Evolutionary conservation across 2,888 invertebrate genomes (phyloP).

Genomic region (Patella depressa): DNA sequence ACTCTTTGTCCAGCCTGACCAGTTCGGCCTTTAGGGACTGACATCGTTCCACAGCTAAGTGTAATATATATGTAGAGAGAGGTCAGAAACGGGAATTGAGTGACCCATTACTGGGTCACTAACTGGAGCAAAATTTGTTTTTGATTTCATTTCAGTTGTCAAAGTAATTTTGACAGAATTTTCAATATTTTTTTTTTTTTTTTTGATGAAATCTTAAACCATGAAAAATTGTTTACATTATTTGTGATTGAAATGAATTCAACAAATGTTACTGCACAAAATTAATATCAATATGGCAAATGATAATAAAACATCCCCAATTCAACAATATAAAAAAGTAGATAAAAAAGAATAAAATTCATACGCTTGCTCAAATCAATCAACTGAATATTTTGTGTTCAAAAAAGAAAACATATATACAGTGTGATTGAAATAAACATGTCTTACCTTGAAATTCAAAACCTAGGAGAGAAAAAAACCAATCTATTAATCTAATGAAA

Average conservation of each 20-base stretch:
- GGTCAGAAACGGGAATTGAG: constrained; percentile 13
- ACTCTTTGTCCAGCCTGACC: constrained; percentile 10
- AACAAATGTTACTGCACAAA: too few species aligned
- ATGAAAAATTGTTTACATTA: too few species aligned
- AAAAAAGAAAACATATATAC: too few species aligned
- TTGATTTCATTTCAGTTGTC: not conserved
- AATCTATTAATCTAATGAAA: not conserved
- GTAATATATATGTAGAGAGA: constrained; percentile 4
- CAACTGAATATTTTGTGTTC: too few species aligned
- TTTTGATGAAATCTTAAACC: too few species aligned
- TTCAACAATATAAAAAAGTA: too few species aligned
- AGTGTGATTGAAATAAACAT: not conserved
- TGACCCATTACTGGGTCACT: constrained; percentile 4
- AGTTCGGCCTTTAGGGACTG: constrained; percentile 9
- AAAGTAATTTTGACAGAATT: not conserved
- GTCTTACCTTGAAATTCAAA: constrained; percentile 3
- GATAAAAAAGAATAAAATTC: too few species aligned
- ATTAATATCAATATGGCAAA: too few species aligned
- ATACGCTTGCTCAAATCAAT: too few species aligned
- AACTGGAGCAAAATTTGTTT: constrained; percentile 3
- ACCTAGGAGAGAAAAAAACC: not conserved
- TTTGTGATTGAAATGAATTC: too few species aligned
- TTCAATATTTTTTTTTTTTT: too few species aligned
- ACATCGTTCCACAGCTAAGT: constrained; percentile 10
- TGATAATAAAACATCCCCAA: too few species aligned